phyloP scores from a whole-genome alignment of 2,888 invertebrate genomes.

The Conomelus anceps region DNA sequence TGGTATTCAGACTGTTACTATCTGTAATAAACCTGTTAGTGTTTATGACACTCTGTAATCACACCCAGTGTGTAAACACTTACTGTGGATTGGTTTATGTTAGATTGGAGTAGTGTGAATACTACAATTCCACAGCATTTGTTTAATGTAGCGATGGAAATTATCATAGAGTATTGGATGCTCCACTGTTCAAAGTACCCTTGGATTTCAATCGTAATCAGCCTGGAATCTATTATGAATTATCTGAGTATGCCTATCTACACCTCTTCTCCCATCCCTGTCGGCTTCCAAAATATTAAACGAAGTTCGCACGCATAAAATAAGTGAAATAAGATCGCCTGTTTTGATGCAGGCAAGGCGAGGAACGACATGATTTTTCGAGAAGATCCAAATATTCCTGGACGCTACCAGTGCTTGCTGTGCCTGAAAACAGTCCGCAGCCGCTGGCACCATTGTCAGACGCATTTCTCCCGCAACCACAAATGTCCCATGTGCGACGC shows the following conservation, averaged over 20 bases:
- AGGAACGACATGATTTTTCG: conserved; percentile 27
- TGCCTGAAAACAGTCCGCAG: conserved; percentile 61
- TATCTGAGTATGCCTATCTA: background rate
- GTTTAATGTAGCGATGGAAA: too few relatives aligned
- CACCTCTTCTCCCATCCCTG: background rate
- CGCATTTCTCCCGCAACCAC: conserved; percentile 42
- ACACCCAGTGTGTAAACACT: too few relatives aligned
- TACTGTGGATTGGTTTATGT: too few relatives aligned
- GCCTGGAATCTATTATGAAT: too few relatives aligned
- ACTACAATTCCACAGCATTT: too few relatives aligned
- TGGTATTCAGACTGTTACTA: too few relatives aligned
- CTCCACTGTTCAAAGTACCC: too few relatives aligned
- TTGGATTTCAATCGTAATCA: too few relatives aligned
- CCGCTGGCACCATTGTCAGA: conserved; percentile 60
- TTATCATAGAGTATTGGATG: too few relatives aligned
- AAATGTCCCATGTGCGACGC: conserved; percentile 74
- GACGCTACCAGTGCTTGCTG: conserved; percentile 51
- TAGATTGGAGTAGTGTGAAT: too few relatives aligned
- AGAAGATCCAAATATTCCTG: conserved; percentile 23
- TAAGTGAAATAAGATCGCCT: conserved; percentile 1
- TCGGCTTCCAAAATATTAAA: background rate
- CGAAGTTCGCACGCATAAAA: background rate
- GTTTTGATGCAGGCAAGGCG: conserved; percentile 19
- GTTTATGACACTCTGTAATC: too few relatives aligned
- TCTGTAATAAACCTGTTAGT: too few relatives aligned